Evolutionary conservation across 2,797 vertebrate species (phyloP).

Genomic region (Darevskia mixta): DNA sequence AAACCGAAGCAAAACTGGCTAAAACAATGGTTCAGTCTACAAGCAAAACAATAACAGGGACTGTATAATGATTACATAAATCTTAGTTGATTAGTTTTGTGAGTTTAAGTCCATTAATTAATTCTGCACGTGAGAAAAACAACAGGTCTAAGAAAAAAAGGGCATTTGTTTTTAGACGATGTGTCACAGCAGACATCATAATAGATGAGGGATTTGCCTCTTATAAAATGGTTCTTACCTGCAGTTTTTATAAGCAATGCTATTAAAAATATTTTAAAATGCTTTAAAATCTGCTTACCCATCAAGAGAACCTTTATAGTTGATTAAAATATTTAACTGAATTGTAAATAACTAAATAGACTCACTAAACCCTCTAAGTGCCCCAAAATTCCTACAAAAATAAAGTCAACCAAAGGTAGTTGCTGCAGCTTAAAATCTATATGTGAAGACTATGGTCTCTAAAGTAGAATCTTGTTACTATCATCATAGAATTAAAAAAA

Average conservation of each 20-base stretch:
- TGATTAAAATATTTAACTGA: conserved; percentile 9
- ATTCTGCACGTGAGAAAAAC: not conserved
- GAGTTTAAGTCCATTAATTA: not conserved
- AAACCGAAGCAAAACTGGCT: not conserved
- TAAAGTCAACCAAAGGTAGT: not conserved
- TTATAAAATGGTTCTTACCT: not conserved
- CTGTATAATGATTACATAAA: not conserved
- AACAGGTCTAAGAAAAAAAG: not conserved
- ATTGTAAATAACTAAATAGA: not conserved
- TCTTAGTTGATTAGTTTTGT: not conserved
- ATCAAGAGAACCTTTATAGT: conserved; percentile 1
- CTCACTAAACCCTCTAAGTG: not conserved
- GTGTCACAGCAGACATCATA: not conserved
- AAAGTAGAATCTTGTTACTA: not conserved
- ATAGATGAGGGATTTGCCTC: not conserved
- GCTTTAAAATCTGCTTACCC: not conserved
- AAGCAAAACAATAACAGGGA: not conserved
- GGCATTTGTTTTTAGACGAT: not conserved
- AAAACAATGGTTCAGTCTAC: not conserved
- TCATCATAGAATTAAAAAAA: not conserved
- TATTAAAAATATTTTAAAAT: not conserved
- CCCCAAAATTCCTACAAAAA: no score
- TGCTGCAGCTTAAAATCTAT: not conserved
- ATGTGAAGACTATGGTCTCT: not conserved
- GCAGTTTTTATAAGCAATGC: not conserved